Conservation (phyloP, 2,888 invertebrate species). For the Heliconius ethilla region DNA sequence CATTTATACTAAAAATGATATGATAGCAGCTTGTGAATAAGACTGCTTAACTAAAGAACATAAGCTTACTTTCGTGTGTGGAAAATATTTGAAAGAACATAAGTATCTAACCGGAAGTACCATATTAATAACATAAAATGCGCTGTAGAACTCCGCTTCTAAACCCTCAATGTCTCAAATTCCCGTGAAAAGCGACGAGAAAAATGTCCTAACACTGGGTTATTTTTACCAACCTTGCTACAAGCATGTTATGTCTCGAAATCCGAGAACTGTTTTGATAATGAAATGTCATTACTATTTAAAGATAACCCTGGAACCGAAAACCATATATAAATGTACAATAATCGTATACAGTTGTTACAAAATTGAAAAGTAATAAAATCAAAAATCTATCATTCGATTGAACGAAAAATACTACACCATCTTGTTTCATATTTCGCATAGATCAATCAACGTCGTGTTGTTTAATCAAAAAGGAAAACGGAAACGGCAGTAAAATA, state of each 20-base stretch:
- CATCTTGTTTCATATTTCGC: constrained; percentile 48
- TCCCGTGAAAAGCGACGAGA: background rate
- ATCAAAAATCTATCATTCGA: constrained; percentile 33
- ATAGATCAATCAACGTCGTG: constrained; percentile 53
- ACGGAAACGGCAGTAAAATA: constrained; percentile 35
- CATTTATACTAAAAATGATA: background rate
- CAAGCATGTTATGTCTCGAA: background rate
- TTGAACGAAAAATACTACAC: constrained; percentile 22
- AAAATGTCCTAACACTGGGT: background rate
- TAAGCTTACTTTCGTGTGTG: background rate
- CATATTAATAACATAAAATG: too few relatives aligned
- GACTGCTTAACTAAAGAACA: background rate
- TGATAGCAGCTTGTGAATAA: background rate
- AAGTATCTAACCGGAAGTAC: background rate
- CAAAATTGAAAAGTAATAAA: constrained; percentile 25
- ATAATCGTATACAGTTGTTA: background rate
- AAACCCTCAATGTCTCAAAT: too few relatives aligned
- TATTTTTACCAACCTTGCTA: background rate
- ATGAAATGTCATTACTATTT: too few relatives aligned
- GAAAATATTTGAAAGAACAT: background rate
- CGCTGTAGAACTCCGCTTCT: too few relatives aligned
- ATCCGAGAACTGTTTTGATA: too few relatives aligned
- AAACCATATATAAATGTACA: too few relatives aligned
- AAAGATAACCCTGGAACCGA: too few relatives aligned
- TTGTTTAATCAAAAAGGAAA: constrained; percentile 45